phyloP scores from a whole-genome alignment of 2,888 invertebrate genomes.

The Lucinisca nassula region DNA sequence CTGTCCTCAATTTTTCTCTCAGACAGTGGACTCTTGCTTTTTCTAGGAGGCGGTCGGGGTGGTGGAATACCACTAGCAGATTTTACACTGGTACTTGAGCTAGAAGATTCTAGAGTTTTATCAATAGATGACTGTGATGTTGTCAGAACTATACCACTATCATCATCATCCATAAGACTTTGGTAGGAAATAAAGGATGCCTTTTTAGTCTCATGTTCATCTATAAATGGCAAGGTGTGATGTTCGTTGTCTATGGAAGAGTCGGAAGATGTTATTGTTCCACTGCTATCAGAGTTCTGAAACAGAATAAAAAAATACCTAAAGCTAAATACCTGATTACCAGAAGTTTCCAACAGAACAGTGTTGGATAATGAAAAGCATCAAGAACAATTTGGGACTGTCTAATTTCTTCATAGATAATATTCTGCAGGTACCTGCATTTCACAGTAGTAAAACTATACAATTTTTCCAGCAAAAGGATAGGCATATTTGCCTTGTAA shows the following conservation, averaged over 20 bases:
- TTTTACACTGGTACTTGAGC: slow-evolving; percentile 4
- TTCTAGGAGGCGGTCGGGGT: slow-evolving; percentile 44
- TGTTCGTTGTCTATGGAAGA: slow-evolving; percentile 52
- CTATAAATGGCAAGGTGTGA: not conserved
- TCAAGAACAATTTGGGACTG: too few species aligned
- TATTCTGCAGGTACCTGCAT: too few species aligned
- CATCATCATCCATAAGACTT: slow-evolving; percentile 58
- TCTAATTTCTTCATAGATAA: too few species aligned
- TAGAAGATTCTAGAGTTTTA: slow-evolving; percentile 19
- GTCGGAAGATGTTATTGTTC: slow-evolving; percentile 49
- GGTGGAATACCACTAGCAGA: slow-evolving; percentile 2
- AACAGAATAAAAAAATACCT: not conserved
- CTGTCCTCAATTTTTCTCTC: slow-evolving; percentile 33
- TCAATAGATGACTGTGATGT: slow-evolving; percentile 59
- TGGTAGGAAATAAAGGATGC: slow-evolving; percentile 49
- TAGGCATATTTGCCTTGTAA: too few species aligned
- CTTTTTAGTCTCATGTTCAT: slow-evolving; percentile 5
- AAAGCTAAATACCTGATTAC: too few species aligned
- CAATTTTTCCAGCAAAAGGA: too few species aligned
- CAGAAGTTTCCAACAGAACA: too few species aligned
- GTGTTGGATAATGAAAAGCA: too few species aligned
- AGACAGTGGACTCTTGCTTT: slow-evolving; percentile 42
- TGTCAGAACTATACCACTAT: slow-evolving; percentile 65
- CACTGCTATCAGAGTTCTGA: slow-evolving; percentile 53
- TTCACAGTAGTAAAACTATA: too few species aligned